phyloP scores from a whole-genome alignment of 2,797 vertebrate species.

The Nannoperca australis region DNA sequence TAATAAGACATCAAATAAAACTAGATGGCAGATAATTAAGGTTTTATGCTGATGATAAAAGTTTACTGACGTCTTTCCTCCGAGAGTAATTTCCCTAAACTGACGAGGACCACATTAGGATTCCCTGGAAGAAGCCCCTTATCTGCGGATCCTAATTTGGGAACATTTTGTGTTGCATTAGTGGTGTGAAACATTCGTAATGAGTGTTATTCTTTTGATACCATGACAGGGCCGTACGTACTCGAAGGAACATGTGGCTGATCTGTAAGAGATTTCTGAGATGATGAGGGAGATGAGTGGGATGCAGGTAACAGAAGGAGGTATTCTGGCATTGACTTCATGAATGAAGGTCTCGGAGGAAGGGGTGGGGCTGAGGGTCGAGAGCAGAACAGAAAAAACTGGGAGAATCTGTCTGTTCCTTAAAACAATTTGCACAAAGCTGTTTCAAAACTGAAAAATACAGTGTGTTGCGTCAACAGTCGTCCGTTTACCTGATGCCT shows the following conservation, averaged over 20 bases:
- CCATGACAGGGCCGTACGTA: neutral
- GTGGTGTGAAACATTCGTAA: neutral
- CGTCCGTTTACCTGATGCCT: slow-evolving; percentile 45
- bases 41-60: slow-evolving; percentile 29
- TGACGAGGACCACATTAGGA: slow-evolving; percentile 82
- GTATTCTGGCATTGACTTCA: slow-evolving; percentile 71
- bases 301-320: slow-evolving; percentile 53
- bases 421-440: neutral
- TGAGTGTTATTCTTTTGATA: slow-evolving; percentile 3
- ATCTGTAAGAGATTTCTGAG: slow-evolving; percentile 16
- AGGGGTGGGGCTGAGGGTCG: slow-evolving; percentile 60
- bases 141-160: slow-evolving; percentile 45
- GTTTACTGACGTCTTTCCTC: slow-evolving; percentile 74
- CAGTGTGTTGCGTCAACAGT: neutral
- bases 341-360: slow-evolving; percentile 69
- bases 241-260: neutral
- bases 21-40: slow-evolving; percentile 3
- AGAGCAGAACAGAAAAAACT: slow-evolving; percentile 15
- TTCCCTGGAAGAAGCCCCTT: slow-evolving; percentile 75
- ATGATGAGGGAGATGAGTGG: slow-evolving; percentile 5
- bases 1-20: slow-evolving; percentile 14
- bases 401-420: neutral
- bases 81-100: slow-evolving; percentile 78
- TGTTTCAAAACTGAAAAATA: neutral
- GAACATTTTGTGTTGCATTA: neutral